These are phyloP conservation scores for Phytoseiulus persimilis DNA, from an alignment of 2,888 invertebrate genomes.

Conservation along the genomic window DNA sequence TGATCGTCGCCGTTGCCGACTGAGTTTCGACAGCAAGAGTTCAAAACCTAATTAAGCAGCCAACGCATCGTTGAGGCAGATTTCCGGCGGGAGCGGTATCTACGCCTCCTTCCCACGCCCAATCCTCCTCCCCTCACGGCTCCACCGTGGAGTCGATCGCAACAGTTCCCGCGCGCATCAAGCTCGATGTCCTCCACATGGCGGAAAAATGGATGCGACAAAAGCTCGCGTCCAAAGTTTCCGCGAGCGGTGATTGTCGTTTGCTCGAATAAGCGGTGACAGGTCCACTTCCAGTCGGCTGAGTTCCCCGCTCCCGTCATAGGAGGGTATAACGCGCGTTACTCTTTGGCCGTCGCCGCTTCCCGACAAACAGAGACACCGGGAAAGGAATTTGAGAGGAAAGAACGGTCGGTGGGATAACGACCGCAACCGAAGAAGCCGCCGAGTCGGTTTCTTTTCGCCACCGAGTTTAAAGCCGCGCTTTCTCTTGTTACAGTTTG, in stretches of 20 bases:
- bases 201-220: background rate
- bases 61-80: background rate
- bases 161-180: background rate
- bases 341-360: background rate
- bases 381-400: background rate
- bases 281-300: background rate
- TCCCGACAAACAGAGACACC: background rate
- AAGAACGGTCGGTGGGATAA: background rate
- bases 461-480: background rate
- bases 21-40: background rate
- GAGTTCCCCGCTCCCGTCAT: background rate
- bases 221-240: background rate
- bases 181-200: background rate
- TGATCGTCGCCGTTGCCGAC: background rate
- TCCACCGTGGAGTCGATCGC: background rate
- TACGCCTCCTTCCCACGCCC: no score
- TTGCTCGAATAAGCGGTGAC: background rate
- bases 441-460: background rate
- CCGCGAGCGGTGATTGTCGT: background rate
- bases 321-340: background rate
- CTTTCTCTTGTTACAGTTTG: conserved; percentile 56
- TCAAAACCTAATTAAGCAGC: background rate
- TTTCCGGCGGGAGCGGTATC: background rate
- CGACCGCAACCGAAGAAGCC: background rate
- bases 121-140: no score